Base-by-base conservation (phyloP, 2,113 vertebrate species). In the Mormoops blainvillei region DNA sequence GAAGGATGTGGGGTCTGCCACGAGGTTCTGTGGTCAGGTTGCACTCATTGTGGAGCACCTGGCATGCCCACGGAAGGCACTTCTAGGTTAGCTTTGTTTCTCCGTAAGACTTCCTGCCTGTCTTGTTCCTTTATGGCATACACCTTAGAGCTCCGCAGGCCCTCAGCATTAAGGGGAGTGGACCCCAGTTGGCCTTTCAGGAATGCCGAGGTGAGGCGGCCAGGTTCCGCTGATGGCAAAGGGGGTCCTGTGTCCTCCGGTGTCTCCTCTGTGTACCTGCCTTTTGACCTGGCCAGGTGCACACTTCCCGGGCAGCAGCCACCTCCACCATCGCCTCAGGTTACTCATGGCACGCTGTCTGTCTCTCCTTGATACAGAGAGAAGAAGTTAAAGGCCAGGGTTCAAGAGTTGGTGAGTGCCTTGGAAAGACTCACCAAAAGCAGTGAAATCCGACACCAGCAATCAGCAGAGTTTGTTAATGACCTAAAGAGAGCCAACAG, bases 401-500 rank as follows among this genome's bases (percentile, higher is more conserved):
- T 99, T 43, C 99, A 99, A 82, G 99, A 99, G 93, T 92, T 99
- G 92, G 99, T 99, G 88, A 98, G 98, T 50, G 99, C 99, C 65
- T 94, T 99, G 97, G 99, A 99, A 90, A 98, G 99, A 97, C 99
- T 99, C 58, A 99, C 99, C 0, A 99, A 99, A 95, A 99, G 99
- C 98, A 99, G 99, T 48, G 99, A 99, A 97, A 98, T 99, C 93
- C 98, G 99, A 87, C 99, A 99, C 96, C 99, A 99, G 98, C 99
- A 99, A 67, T 99, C 99, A 2, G 99, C 99, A 2, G 99, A 99
- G 97, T 99, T 99, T 54, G 99, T 99, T 28, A 99, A 99, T 80
- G 99, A 99, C 97, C 98, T 99, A 22, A 99, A 99, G 97, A 98
- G 99, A 89, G 99, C 99, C 43, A 99, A 99, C 99, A 99, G 99